phyloP scores from a whole-genome alignment of 2,888 invertebrate genomes.

The Bhutanitis thaidina region DNA sequence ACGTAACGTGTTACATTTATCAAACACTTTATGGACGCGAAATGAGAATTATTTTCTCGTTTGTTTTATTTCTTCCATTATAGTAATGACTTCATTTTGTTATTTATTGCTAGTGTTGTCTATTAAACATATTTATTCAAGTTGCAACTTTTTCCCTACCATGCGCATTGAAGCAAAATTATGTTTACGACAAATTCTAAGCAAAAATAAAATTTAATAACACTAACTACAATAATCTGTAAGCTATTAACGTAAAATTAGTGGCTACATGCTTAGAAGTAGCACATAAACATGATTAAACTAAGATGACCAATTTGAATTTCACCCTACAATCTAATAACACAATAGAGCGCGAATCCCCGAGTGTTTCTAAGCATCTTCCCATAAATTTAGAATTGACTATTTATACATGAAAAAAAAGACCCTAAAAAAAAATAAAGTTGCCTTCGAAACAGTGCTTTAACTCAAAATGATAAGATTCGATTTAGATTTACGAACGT shows the following conservation, averaged over 20 bases:
- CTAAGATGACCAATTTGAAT: conserved; percentile 37
- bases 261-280: too few relatives aligned
- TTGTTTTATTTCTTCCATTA: conserved; percentile 62
- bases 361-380: conserved; percentile 53
- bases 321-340: conserved; percentile 30
- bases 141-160: not conserved
- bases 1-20: conserved; percentile 62
- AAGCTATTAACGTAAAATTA: too few relatives aligned
- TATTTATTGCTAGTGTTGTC: conserved; percentile 18
- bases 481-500: conserved; percentile 21
- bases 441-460: conserved; percentile 30
- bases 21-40: conserved; percentile 47
- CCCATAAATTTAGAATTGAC: conserved; percentile 61
- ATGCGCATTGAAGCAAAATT: too few relatives aligned
- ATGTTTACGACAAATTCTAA: too few relatives aligned
- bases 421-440: conserved; percentile 32
- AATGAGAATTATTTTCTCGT: conserved; percentile 47
- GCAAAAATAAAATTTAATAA: too few relatives aligned
- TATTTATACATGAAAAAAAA: conserved; percentile 38
- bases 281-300: conserved; percentile 40
- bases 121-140: not conserved
- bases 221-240: too few relatives aligned
- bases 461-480: conserved; percentile 29
- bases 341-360: conserved; percentile 50
- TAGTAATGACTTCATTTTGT: conserved; percentile 55